Evolutionary conservation across 2,113 vertebrate genomes (phyloP).

Genomic region (Burhinus oedicnemus): DNA sequence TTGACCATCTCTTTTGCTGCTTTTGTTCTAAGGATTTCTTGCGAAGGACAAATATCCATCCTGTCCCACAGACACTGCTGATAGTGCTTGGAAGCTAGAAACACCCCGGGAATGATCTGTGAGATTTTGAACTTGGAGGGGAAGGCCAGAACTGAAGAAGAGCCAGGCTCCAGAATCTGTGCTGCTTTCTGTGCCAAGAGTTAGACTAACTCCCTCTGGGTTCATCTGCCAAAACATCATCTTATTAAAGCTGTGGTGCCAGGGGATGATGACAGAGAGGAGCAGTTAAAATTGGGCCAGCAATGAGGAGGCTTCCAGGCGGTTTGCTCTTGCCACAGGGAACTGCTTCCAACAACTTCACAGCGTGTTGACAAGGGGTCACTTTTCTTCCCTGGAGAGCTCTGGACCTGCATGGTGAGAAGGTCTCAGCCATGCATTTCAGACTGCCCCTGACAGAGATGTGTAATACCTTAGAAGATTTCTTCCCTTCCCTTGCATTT

Average conservation of each 20-base stretch:
- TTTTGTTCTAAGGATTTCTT: background rate
- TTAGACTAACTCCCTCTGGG: background rate
- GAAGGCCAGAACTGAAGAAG: background rate
- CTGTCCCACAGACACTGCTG: background rate
- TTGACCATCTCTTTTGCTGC: background rate
- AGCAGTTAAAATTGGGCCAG: background rate
- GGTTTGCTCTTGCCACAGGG: background rate
- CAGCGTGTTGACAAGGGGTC: fast-evolving
- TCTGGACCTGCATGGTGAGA: background rate
- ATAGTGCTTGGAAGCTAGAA: background rate
- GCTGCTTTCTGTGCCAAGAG: background rate
- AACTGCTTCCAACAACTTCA: background rate
- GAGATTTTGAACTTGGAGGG: background rate
- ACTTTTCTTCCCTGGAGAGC: background rate
- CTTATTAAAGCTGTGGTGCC: background rate
- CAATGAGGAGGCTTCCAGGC: background rate
- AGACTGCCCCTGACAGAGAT: background rate
- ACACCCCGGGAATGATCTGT: background rate
- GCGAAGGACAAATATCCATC: background rate
- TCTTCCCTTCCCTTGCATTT: background rate
- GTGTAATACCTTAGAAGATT: background rate
- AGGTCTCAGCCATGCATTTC: background rate
- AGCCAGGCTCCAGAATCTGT: background rate
- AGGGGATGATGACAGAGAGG: background rate
- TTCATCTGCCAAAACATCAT: background rate